Evolutionary conservation across 2,888 invertebrate species (phyloP), one percentile per base, ranked within the genome.

Genomic region (Nymphalis c-album): DNA sequence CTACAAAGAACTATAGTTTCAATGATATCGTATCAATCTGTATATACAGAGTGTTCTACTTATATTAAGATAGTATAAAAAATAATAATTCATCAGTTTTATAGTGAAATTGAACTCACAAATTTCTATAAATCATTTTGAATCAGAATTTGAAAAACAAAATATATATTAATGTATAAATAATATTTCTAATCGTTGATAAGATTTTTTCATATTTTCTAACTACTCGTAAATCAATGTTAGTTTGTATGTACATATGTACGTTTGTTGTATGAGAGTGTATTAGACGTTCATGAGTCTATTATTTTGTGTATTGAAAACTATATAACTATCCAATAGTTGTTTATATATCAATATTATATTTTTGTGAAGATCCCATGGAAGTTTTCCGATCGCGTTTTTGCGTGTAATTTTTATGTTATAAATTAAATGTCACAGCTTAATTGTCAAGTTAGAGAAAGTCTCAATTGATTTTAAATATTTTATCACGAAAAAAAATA

Each of bases 201-300:
- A 66, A 67, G 22, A 50, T 63, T 70, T 60, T 69, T 62, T 68
- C 45, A 61, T 70, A 64, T 64, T 70, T 62, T 68, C 59, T 62
- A 60, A 62, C 53, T 58, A 55, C 57, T 48, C 47, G 47, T 67
- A 55, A 69, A 69, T 65, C 46, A 31, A 61, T 53, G 50, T 45
- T 45, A 61, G 59, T 70, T 58, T 20, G 51, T 62, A 51, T 70
- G 68, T 70, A 70, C 58, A 68, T 70, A 70, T 58, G 63, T 62
- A 61, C 66, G 57, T 61, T 47, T 66, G 66, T 17, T 31, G 55
- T 61, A 61, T 57, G 61, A 61, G 58, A 63, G 58, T 31, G 51
- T 67, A 64, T 46, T 57, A 64, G 46, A n/a, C 51, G 20, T 26
- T 20, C 17, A 26, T 59, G 47, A 31, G 60, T 65, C 18, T 45